Percentiles rank a stretch among this genome's conserved stretches.
Conservation (phyloP, 2,797 vertebrate species). For the Enteromius paludinosus region DNA sequence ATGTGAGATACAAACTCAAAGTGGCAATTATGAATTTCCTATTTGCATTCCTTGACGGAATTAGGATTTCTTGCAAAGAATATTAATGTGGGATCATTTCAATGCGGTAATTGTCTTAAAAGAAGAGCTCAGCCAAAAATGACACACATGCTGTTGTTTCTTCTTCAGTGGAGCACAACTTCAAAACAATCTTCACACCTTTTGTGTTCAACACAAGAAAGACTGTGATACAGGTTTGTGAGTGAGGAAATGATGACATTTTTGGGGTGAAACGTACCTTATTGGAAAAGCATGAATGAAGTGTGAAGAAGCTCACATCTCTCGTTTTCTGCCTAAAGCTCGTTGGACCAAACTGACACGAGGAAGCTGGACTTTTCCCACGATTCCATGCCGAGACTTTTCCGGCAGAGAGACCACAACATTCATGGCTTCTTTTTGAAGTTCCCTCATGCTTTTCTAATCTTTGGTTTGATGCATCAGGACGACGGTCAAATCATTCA, state of each 20-base stretch:
- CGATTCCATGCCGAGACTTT: slow-evolving; percentile 53
- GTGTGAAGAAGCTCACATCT: neutral
- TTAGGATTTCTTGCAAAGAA: neutral
- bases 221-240: neutral
- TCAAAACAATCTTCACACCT: neutral
- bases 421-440: slow-evolving; percentile 74
- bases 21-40: neutral
- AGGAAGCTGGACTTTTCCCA: slow-evolving; percentile 54
- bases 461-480: slow-evolving; percentile 43
- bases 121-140: neutral
- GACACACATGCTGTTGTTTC: neutral
- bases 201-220: neutral
- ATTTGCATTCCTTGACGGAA: neutral
- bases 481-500: slow-evolving; percentile 9
- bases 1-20: neutral
- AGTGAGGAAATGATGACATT: neutral
- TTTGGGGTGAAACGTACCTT: neutral
- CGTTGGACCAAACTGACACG: slow-evolving; percentile 81
- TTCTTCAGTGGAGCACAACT: neutral
- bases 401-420: slow-evolving; percentile 61
- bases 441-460: slow-evolving; percentile 53
- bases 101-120: neutral
- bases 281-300: neutral
- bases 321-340: slow-evolving; percentile 63
- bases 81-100: neutral